Conservation (phyloP, 2,797 vertebrate species). For the Hydrophis major region DNA sequence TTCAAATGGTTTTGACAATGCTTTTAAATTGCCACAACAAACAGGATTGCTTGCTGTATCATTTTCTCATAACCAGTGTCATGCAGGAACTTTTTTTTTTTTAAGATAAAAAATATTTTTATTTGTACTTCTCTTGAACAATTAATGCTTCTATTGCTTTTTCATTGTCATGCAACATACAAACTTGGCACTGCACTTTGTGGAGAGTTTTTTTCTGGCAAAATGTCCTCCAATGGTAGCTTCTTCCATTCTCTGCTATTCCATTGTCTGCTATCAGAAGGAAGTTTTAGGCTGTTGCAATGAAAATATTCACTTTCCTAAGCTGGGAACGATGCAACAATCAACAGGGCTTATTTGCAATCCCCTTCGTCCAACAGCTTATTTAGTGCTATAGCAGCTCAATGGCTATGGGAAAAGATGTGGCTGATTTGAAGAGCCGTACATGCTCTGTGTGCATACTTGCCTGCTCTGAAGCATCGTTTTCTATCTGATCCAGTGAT, state of each 20-base stretch:
- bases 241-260: no score
- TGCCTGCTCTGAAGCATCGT: neutral
- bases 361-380: no score
- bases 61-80: neutral
- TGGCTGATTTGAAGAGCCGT: neutral
- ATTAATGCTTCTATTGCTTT: neutral
- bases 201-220: neutral
- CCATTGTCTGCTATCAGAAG: no score
- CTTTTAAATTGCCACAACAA: neutral
- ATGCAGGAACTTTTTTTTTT: neutral
- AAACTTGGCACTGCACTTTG: neutral
- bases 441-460: neutral
- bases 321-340: neutral
- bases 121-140: neutral
- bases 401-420: neutral
- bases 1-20: constrained; percentile 12
- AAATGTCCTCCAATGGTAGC: neutral
- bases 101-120: neutral
- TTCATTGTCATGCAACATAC: neutral
- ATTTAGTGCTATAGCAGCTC: neutral
- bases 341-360: neutral
- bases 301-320: neutral
- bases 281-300: neutral
- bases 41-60: neutral
- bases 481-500: neutral